Conservation (phyloP, 1,140 invertebrate genomes). For the Aphidius gifuensis region DNA sequence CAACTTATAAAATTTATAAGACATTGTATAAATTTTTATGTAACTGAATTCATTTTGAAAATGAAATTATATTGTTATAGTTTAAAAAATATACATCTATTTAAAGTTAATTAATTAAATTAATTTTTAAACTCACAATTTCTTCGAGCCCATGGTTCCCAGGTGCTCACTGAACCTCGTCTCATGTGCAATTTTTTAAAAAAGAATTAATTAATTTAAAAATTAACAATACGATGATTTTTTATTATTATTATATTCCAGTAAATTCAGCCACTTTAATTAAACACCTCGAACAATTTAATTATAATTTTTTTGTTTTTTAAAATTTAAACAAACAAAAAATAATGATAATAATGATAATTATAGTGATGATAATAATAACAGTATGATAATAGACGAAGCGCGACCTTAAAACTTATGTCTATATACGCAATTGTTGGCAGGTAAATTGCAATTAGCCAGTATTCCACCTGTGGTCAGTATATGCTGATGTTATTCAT, state of each 20-base stretch:
- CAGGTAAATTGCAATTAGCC: conserved; percentile 46
- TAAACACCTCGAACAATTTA: background rate
- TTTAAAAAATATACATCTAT: no score
- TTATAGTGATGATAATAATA: no score
- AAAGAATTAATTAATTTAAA: no score
- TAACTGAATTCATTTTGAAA: no score
- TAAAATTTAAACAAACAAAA: conserved; percentile 4
- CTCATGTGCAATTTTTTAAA: conserved; percentile 34
- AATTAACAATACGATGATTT: background rate
- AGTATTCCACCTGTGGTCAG: conserved; percentile 32
- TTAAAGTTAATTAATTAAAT: no score
- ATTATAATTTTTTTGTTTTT: background rate
- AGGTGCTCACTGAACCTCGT: conserved; percentile 43
- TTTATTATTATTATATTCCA: background rate
- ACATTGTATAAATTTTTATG: no score
- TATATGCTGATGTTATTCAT: conserved; percentile 26
- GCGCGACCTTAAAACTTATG: conserved; percentile 5
- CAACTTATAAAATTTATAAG: no score
- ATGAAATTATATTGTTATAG: no score
- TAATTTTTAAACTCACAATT: conserved; percentile 38
- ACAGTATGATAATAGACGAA: background rate
- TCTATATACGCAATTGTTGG: conserved; percentile 14
- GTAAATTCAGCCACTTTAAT: conserved; percentile 5
- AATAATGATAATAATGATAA: background rate
- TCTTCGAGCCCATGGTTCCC: conserved; percentile 40